These are phyloP conservation scores for Aselliscus stoliczkanus DNA, from an alignment of 2,797 vertebrate species.

Conservation along the genomic window DNA sequence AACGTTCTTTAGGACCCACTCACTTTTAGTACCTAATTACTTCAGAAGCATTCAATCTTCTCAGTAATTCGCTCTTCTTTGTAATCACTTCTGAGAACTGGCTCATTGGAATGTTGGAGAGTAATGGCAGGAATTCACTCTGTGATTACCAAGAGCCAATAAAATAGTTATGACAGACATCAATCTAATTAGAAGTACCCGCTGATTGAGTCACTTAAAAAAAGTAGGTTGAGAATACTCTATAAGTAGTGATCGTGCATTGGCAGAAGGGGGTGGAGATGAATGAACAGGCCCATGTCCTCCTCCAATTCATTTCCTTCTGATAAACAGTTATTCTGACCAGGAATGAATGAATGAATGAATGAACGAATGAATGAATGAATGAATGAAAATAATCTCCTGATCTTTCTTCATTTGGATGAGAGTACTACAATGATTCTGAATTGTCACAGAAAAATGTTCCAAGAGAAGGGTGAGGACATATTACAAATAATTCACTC, in stretches of 20 bases:
- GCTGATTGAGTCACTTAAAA: not conserved
- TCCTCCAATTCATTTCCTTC: not conserved
- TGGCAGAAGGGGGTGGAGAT: not conserved
- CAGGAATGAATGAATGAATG: too few relatives aligned
- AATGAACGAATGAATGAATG: too few relatives aligned
- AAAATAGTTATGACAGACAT: slow-evolving; percentile 38
- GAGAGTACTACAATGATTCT: not conserved
- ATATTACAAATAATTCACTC: not conserved
- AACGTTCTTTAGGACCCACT: not conserved
- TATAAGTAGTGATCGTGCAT: not conserved
- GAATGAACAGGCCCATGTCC: not conserved
- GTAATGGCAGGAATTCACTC: slow-evolving; percentile 15
- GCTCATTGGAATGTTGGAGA: not conserved
- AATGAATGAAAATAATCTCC: not conserved
- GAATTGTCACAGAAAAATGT: not conserved
- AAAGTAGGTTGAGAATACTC: not conserved
- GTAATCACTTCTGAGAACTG: not conserved
- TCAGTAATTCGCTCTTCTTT: not conserved
- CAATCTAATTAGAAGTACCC: not conserved
- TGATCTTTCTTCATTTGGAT: slow-evolving; percentile 41
- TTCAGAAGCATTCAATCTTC: not conserved
- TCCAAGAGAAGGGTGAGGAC: not conserved
- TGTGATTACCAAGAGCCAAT: slow-evolving; percentile 31
- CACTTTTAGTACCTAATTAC: not conserved
- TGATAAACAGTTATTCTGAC: slow-evolving; percentile 19